Conservation (phyloP, 2,797 vertebrate genomes). For the Jordanella pulchra region DNA sequence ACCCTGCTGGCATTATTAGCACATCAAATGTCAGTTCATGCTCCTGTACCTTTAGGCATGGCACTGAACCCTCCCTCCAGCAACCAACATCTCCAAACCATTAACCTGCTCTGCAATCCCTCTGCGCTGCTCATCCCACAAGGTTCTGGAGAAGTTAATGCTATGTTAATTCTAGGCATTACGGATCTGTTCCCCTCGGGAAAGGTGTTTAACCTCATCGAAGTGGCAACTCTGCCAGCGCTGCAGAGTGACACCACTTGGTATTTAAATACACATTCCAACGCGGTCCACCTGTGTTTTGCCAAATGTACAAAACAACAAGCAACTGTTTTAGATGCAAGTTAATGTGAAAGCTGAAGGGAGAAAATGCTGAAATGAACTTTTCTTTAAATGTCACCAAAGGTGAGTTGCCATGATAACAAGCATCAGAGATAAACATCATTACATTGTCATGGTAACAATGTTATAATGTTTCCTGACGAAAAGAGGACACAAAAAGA, state of each 20-base stretch:
- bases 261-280: constrained; percentile 51
- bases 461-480: constrained; percentile 48
- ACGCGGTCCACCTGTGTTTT: constrained; percentile 27
- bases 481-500: constrained; percentile 4
- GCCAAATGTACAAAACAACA: constrained; percentile 23
- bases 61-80: constrained; percentile 38
- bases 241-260: constrained; percentile 35
- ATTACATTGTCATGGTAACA: constrained; percentile 65
- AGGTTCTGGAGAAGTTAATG: constrained; percentile 35
- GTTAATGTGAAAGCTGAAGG: constrained; percentile 37
- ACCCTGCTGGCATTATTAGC: constrained; percentile 62
- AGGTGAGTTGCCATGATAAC: constrained; percentile 62
- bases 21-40: constrained; percentile 69
- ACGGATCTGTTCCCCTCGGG: constrained; percentile 37
- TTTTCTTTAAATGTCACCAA: constrained; percentile 72
- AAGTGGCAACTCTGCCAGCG: constrained; percentile 33
- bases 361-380: constrained; percentile 54
- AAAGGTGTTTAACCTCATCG: constrained; percentile 56
- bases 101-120: constrained; percentile 55
- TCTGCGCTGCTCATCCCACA: constrained; percentile 22
- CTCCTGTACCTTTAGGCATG: constrained; percentile 53
- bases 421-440: constrained; percentile 56
- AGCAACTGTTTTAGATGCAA: constrained; percentile 9
- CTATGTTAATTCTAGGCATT: constrained; percentile 51
- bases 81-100: constrained; percentile 49